Evolutionary conservation across 2,888 invertebrate genomes (phyloP), one percentile per base, ranked within the genome.

Genomic region (Pterostichus niger): DNA sequence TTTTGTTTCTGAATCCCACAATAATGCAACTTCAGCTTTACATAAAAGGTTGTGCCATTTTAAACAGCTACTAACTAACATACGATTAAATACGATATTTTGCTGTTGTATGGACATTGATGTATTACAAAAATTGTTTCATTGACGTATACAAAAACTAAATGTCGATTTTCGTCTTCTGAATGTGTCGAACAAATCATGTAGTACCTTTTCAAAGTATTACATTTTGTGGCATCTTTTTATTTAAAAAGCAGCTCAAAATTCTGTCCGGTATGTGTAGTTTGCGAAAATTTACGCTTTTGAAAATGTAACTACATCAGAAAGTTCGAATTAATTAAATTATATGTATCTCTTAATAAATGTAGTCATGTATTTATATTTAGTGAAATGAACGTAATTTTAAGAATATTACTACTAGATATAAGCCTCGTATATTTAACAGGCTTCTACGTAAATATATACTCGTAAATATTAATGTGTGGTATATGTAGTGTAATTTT

Each of bases 31-130:
- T 79, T 49, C 68, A 79, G 79, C 79, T 79, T 79, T 79, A 79
- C 79, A 79, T 64, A 46, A 79, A 79, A 79, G 79, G 79, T 79
- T 79, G 79, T 79, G 79, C 79, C 79, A 79, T 52, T 64, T 79
- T 79, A 52, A 79, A 61, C 64, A 79, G 56, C 64, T 52, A 79
- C 46, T 64, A 79, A 79, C 68, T 52, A 64, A 79, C 33, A 78
- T 64, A 79, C 24, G 49, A 35, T 49, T 75, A 46, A 79, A 79
- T 79, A 77, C 77, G 54, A 56, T 77, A 77, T 77, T 59, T 77
- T 77, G 77, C 77, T 77, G 77, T 77, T 77, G 77, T 77, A 77
- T 77, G 77, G 77, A 77, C 77, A 77, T 77, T 56, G 77, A 77
- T 77, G 77, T 77, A 40, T 77, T 77, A 77, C 77, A 77, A 77